Percentiles rank a stretch among this genome's conserved stretches.
These are phyloP conservation scores for Pasiphila rectangulata DNA, from an alignment of 2,888 invertebrate genomes.

Conservation along the genomic window DNA sequence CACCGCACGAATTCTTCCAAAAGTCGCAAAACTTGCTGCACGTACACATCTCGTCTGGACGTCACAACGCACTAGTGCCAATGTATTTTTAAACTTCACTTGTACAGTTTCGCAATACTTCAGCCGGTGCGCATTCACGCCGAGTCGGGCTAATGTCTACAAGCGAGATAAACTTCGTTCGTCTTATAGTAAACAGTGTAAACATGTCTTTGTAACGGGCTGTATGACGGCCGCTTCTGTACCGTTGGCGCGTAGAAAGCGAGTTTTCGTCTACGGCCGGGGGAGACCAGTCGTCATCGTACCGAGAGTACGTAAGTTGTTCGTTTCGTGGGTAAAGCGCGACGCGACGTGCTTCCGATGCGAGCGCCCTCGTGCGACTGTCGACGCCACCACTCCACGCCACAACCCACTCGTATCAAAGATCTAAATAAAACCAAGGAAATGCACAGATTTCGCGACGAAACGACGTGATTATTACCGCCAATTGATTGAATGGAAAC, in stretches of 20 bases:
- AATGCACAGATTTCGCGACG: conserved; percentile 54
- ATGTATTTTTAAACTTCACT: conserved; percentile 81
- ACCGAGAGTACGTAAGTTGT: conserved; percentile 37
- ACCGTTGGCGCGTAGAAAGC: conserved; percentile 70
- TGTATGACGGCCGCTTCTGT: conserved; percentile 48
- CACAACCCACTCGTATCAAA: conserved; percentile 30
- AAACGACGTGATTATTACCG: conserved; percentile 45
- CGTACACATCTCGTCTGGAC: conserved; percentile 68
- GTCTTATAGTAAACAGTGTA: conserved; percentile 55
- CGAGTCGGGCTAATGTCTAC: conserved; percentile 53
- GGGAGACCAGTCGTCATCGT: conserved; percentile 52
- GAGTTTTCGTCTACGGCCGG: conserved; percentile 45
- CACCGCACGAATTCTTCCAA: conserved; percentile 76
- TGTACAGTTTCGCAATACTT: conserved; percentile 76
- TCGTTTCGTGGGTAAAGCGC: conserved; percentile 36
- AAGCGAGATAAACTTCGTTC: conserved; percentile 58
- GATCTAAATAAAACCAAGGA: conserved; percentile 52
- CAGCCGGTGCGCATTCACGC: conserved; percentile 64
- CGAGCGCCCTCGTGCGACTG: conserved; percentile 71
- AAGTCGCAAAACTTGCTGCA: conserved; percentile 78
- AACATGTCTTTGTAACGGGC: conserved; percentile 64
- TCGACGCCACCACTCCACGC: conserved; percentile 37
- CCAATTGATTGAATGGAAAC: conserved; percentile 44
- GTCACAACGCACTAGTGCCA: conserved; percentile 72
- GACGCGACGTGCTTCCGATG: conserved; percentile 56